Evolutionary conservation across 2,888 invertebrate genomes (phyloP), one percentile per base, ranked within the genome.

Genomic region (Drosophila paramelanica): DNA sequence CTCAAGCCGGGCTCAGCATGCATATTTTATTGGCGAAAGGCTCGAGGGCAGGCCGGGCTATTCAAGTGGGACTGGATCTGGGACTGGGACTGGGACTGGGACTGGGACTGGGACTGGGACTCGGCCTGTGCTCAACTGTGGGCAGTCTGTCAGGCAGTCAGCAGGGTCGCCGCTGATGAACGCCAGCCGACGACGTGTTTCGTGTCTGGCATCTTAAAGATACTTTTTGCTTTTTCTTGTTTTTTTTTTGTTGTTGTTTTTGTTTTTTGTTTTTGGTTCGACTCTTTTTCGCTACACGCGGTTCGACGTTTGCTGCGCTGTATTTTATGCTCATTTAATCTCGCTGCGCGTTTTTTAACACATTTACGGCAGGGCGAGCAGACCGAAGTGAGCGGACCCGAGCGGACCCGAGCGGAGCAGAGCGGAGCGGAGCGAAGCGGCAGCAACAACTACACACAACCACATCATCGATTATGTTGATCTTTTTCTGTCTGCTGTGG

Each of bases 291-390:
- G 77, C 73, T 68, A 77, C 67, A 70, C 55, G 67, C 55, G 58
- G 56, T 61, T 81, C 58, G 68, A 65, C 71, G 56, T 73, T 69
- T 49, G 73, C 72, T 66, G 67, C 71, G 64, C 69, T 83, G 84
- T 79, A 83, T 89, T 89, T 89, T 89, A 87, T 85, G 89, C 85
- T 87, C 81, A 89, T 81, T 85, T 88, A 87, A 88, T 87, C 87
- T 84, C 69, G 77, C 83, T 72, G 82, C 75, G 82, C 82, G 80
- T 86, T 83, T 81, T 82, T 83, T 88, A 88, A 86, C 83, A 88
- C 88, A 88, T 83, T 88, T 88, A 77, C 79, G 69, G 73, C 61
- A 66, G 46, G 61, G 55, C 39, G 23, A 38, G 52, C 45, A 17
- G 41, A 33, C 42, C 17, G 58, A 42, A 46, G 14, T 3, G n/a